phyloP scores from a whole-genome alignment of 2,797 vertebrate species.

The Lepidocolaptes lacrymiger region DNA sequence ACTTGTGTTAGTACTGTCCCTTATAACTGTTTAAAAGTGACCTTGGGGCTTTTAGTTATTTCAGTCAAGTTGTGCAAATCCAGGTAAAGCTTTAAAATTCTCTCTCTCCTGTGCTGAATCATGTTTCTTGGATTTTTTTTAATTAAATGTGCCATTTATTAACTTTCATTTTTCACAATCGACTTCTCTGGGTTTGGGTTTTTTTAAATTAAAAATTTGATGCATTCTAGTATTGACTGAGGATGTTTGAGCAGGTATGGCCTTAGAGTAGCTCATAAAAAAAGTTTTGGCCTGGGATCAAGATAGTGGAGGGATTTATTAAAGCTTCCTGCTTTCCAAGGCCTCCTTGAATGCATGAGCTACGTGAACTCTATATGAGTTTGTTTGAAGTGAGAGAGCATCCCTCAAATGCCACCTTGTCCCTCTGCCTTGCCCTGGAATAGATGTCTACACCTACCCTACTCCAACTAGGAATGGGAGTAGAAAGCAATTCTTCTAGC shows the following conservation, averaged over 20 bases:
- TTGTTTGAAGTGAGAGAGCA: background rate
- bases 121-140: background rate
- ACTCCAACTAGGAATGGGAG: background rate
- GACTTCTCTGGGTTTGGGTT: background rate
- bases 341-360: background rate
- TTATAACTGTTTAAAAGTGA: background rate
- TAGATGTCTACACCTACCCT: background rate
- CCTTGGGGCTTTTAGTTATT: background rate
- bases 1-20: background rate
- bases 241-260: background rate
- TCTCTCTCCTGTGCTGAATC: background rate
- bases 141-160: background rate
- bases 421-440: background rate
- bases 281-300: background rate
- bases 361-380: rapidly evolving
- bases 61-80: background rate
- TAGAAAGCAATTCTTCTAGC: background rate
- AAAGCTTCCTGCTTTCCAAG: background rate
- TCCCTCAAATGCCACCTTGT: background rate
- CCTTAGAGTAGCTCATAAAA: background rate
- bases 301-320: background rate
- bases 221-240: background rate
- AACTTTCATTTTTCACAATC: background rate
- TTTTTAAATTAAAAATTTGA: background rate
- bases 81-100: background rate